Evolutionary conservation across 2,113 vertebrate species (phyloP), one percentile per base, ranked within the genome.

Genomic region (Cromileptes altivelis): DNA sequence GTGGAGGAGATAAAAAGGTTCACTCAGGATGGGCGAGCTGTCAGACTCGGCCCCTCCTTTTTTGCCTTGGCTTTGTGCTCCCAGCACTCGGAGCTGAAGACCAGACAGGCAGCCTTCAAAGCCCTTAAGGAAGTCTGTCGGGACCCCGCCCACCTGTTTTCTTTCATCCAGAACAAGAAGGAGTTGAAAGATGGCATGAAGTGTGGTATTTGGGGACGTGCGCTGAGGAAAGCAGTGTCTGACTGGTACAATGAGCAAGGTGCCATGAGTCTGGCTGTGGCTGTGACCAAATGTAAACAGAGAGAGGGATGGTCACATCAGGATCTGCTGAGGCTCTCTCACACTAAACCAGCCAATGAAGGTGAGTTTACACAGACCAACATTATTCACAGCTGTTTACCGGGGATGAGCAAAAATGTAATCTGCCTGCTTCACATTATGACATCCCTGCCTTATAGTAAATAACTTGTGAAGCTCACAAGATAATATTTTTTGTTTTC

Each of bases 181-280:
- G 97, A 98, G 78, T 93, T 99, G 71, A 98, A 96, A 88, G 96
- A 96, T 63, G 96, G 96, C 57, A 97, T 97, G 97, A 97, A 96
- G 67, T 97, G 97, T 85, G 98, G 98, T 71, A 99, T 99, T 74
- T 99, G 98, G 98, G 98, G 98, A 2, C 96, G 98, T 23, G 97
- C 97, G 2, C 95, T 99, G 83, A 95, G 98, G 81, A 99, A 97
- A 93, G 97, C 97, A 0, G 94, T 99, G 56, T 96, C 97, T 19
- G 96, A 97, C 91, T 99, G 98, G 98, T 99, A 99, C 90, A 98
- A 97, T 78, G 94, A 94, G 11, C 97, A 97, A 85, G 97, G 96
- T 40, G 95, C 96, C 50, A 93, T 98, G 96, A 94, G 93, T 79
- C 93, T 98, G 68, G 98, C 98, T 40, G 93, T 94, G 69, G 96